Percentiles rank a stretch among this genome's conserved stretches.
phyloP scores from a whole-genome alignment of 1,140 invertebrate genomes.

The Atta cephalotes region DNA sequence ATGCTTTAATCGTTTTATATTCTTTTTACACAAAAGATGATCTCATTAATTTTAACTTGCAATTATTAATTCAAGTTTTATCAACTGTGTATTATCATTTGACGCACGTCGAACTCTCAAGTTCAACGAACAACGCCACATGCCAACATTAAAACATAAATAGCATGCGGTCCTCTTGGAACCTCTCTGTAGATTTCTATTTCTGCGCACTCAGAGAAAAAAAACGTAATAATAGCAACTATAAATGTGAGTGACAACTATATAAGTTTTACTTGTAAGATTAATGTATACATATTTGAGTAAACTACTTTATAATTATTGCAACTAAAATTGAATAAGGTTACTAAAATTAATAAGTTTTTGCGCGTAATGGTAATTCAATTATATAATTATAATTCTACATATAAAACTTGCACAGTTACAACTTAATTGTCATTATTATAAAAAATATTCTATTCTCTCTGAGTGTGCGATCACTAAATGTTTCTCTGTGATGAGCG shows the following conservation, averaged over 20 bases:
- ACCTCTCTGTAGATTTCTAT: not conserved
- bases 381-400: too few relatives aligned
- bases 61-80: not conserved
- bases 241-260: too few relatives aligned
- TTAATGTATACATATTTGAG: too few relatives aligned
- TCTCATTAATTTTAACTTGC: not conserved
- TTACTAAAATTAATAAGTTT: too few relatives aligned
- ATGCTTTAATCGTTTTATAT: not conserved
- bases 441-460: too few relatives aligned
- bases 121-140: not conserved
- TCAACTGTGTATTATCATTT: not conserved
- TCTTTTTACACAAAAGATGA: not conserved
- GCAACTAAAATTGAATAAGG: too few relatives aligned
- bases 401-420: too few relatives aligned
- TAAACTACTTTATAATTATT: too few relatives aligned
- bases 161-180: not conserved
- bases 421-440: too few relatives aligned
- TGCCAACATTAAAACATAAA: not conserved
- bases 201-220: not conserved
- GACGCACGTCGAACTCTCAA: not conserved
- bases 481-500: not conserved
- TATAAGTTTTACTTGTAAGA: too few relatives aligned
- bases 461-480: not conserved
- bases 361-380: too few relatives aligned
- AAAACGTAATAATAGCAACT: too few relatives aligned